Evolutionary conservation across 2,888 invertebrate species (phyloP).

Genomic region (Rhagonycha fulva): DNA sequence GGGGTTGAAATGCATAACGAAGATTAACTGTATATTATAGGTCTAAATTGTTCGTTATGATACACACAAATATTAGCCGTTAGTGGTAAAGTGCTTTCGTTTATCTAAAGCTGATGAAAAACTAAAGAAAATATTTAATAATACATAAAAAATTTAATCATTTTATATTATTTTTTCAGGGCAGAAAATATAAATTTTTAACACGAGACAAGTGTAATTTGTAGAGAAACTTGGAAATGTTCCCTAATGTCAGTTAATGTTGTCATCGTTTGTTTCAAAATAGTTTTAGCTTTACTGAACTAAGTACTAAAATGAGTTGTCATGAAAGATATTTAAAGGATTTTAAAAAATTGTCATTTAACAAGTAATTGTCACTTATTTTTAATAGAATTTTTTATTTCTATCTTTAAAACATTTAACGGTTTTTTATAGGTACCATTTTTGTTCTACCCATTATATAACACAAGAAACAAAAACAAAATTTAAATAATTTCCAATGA

Average conservation of each 20-base stretch:
- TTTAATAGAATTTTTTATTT: neutral
- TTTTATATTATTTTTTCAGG: neutral
- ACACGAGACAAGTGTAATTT: neutral
- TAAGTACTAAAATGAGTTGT: neutral
- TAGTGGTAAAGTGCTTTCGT: neutral
- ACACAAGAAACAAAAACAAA: too few relatives aligned
- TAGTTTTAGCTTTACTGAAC: neutral
- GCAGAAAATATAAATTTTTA: neutral
- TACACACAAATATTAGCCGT: neutral
- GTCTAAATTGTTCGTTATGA: neutral
- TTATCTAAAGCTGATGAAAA: neutral
- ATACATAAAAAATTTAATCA: neutral
- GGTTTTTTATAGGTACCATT: neutral
- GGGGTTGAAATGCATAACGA: conserved; percentile 2
- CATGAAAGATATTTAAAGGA: neutral
- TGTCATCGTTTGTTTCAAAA: neutral
- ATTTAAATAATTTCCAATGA: too few relatives aligned
- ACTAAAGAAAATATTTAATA: neutral
- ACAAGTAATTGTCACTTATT: neutral
- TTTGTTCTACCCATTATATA: too few relatives aligned
- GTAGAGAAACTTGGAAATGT: neutral
- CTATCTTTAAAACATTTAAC: neutral
- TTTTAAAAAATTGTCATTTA: neutral
- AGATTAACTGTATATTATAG: neutral
- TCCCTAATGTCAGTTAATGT: neutral